Evolutionary conservation across 2,113 vertebrate genomes (phyloP), one percentile per base, ranked within the genome.

Genomic region (Alexandromys fortis): DNA sequence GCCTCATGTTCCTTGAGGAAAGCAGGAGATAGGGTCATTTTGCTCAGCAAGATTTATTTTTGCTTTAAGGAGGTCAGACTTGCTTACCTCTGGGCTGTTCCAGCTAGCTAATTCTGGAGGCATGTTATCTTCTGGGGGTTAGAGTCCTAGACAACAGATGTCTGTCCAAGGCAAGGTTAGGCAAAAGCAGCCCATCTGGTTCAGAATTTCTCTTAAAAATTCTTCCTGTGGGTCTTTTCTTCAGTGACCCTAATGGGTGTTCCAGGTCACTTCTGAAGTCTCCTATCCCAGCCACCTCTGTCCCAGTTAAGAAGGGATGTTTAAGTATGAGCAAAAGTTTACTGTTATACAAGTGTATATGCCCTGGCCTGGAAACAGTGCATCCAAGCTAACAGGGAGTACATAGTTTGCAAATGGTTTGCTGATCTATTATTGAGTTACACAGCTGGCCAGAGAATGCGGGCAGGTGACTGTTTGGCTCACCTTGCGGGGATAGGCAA

Each of bases 41-140:
- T 89, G 87, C 94, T 96, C 73, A 72, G 68, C n/a, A 83, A 86
- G 73, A 89, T 97, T 97, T 92, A 95, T 55, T 97, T 97, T 95
- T 96, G 67, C 81, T 73, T 89, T 58, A 89, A 78, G 70, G 78
- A 90, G 33, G 68, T 94, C 81, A 92, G 94, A n/a, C 77, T 92
- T 89, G 55, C 88, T 90, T 65, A 42, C 89, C 92, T 86, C 88
- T 55, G 75, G 85, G 30, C 78, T 85, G 42, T 73, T 38, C 90
- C 52, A 75, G 52, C 45, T 30, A 86, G 30, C 90, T 90, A 42
- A 72, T 92, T 89, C 72, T 89, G 33, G 75, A 94, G 61, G 77
- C n/a, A 16, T 5, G 6, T 89, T 92, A 77, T 89, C 92, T 95
- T 61, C 24, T 16, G n/a, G 72, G 67, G 65, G 12, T n/a, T 2